Evolutionary conservation across 2,113 vertebrate genomes (phyloP), one percentile per base, ranked within the genome.

Genomic region (Macquaria australasica): DNA sequence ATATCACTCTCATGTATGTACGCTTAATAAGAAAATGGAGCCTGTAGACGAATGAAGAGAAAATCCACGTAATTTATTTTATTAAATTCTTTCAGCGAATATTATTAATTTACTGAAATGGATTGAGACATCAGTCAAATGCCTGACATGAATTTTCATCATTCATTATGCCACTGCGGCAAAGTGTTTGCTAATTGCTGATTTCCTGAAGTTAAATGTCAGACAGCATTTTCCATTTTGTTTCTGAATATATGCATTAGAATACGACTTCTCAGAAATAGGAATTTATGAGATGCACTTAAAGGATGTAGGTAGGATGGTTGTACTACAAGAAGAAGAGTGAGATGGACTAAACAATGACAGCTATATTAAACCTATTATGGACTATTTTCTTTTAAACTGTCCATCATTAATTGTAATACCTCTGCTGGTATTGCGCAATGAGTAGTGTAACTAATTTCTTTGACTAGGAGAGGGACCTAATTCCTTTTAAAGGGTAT

Each of bases 201-300:
- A 74, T 51, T 50, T 73, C 34, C 34, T 58, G 6, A 64, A 81
- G 28, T 82, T 48, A 56, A 74, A 66, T 64, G 39, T 56, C 73
- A 84, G 50, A 1, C 23, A 8, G 63, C 12, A 15, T 41, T 60
- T 74, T 69, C 9, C 10, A 43, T 28, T 59, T n/a, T 16, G 8
- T 50, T 31, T 60, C 14, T 39, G 51, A 53, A 53, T 21, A 53
- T 21, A 8, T 53, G 51, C 18, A 53, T 53, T 21, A 53, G 7
- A 21, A 53, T 53, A 21, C 7, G 20, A 53, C 51, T 8, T 8
- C 20, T 53, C 18, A 53, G 20, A 21, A 21, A 21, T 0, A 53
- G 18, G 51, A 53, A 53, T 53, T 53, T 21, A 53, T 53, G 18
- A 53, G 7, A 53, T 53, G 51, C 51, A 53, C 18, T 53, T 53